phyloP scores from a whole-genome alignment of 1,140 invertebrate genomes.

The Spodoptera litura region DNA sequence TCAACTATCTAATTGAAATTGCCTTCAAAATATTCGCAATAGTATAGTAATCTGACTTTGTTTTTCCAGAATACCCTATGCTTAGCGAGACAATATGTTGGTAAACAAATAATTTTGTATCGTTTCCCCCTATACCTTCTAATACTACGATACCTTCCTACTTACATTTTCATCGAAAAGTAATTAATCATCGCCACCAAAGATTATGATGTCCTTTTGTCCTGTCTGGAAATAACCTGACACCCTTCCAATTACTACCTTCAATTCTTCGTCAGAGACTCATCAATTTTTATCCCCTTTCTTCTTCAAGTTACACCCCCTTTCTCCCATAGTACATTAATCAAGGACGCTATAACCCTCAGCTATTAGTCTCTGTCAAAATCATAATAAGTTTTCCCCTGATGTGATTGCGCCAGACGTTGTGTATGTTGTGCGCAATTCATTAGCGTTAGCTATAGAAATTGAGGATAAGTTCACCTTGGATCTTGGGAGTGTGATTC shows the following conservation, averaged over 20 bases:
- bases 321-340: slow-evolving; percentile 8
- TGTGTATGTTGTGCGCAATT: neutral
- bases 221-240: neutral
- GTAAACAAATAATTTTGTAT: too few relatives aligned
- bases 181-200: too few relatives aligned
- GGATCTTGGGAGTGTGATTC: neutral
- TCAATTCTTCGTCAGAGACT: neutral
- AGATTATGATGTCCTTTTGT: neutral
- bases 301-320: neutral
- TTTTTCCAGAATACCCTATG: too few relatives aligned
- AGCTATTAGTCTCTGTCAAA: slow-evolving; percentile 36
- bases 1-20: too few relatives aligned
- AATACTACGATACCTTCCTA: too few relatives aligned
- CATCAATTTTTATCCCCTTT: slow-evolving; percentile 7
- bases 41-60: too few relatives aligned
- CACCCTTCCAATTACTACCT: neutral
- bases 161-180: too few relatives aligned
- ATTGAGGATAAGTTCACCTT: neutral
- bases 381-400: slow-evolving; percentile 30
- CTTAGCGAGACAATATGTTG: too few relatives aligned
- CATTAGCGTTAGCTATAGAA: slow-evolving; percentile 8
- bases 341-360: slow-evolving; percentile 17
- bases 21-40: too few relatives aligned
- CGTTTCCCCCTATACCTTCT: too few relatives aligned
- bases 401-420: slow-evolving; percentile 5